phyloP scores from a whole-genome alignment of 2,797 vertebrate genomes.

The Phrynocephalus guinanensis region DNA sequence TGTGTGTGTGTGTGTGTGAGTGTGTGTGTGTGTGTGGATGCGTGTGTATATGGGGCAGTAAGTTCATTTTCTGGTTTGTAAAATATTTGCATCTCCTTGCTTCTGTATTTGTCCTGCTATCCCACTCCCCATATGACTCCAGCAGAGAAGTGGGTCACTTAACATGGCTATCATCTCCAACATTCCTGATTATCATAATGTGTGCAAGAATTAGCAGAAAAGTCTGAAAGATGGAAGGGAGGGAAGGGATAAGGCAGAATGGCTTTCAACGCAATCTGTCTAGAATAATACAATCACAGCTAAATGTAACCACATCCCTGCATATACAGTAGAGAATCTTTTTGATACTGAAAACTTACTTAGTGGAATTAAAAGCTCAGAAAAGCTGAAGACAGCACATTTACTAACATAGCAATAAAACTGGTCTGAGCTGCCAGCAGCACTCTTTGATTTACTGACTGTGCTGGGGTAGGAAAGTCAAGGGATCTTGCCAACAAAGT shows the following conservation, averaged over 20 bases:
- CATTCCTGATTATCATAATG: constrained; percentile 25
- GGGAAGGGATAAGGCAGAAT: neutral
- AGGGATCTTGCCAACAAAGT: neutral
- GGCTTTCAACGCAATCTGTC: neutral
- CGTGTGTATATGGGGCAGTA: neutral
- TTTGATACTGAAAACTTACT: neutral
- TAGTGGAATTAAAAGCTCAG: neutral
- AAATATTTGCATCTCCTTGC: neutral
- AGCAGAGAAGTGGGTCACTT: constrained; percentile 33
- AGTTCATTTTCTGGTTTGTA: neutral
- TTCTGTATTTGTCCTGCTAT: constrained; percentile 17
- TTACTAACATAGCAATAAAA: neutral
- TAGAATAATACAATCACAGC: neutral
- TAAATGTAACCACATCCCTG: neutral
- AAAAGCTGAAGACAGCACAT: constrained; percentile 6
- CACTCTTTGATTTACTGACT: neutral
- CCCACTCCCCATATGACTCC: constrained; percentile 12
- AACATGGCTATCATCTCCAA: neutral
- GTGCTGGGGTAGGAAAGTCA: no score
- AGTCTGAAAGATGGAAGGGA: neutral
- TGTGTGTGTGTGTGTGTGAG: no score
- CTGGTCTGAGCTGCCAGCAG: neutral
- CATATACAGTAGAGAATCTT: neutral
- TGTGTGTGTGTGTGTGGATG: no score
- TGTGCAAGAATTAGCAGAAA: constrained; percentile 17